Evolutionary conservation across 2,113 vertebrate species (phyloP).

Genomic region (Grantiella picta): DNA sequence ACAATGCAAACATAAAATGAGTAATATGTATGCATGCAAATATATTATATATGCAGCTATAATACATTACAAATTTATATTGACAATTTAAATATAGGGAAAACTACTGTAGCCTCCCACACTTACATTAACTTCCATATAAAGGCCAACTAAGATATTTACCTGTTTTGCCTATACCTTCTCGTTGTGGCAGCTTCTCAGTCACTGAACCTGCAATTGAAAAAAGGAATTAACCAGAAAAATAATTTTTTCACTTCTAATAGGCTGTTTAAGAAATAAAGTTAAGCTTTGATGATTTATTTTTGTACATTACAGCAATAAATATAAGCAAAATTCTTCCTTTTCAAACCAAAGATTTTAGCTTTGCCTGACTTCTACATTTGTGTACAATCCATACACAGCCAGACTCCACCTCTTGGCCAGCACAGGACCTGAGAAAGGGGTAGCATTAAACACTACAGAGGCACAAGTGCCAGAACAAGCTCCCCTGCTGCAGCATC

Average conservation of each 20-base stretch:
- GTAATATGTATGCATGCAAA: neutral
- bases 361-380: neutral
- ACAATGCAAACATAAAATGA: neutral
- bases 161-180: slow-evolving; percentile 91
- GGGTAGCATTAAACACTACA: neutral
- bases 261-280: neutral
- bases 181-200: slow-evolving; percentile 82
- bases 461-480: neutral
- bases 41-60: neutral
- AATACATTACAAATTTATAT: neutral
- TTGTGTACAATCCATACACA: neutral
- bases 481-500: neutral
- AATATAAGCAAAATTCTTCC: neutral
- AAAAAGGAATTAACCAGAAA: neutral
- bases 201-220: slow-evolving; percentile 79
- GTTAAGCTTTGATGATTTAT: neutral
- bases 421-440: neutral
- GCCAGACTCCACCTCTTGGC: neutral
- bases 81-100: neutral
- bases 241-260: neutral
- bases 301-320: neutral
- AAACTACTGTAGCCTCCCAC: neutral
- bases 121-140: neutral
- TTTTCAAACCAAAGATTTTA: neutral
- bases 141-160: slow-evolving; percentile 66